Base-by-base conservation (phyloP, 2,888 invertebrate genomes). In the Sceliomorpha sp. region DNA sequence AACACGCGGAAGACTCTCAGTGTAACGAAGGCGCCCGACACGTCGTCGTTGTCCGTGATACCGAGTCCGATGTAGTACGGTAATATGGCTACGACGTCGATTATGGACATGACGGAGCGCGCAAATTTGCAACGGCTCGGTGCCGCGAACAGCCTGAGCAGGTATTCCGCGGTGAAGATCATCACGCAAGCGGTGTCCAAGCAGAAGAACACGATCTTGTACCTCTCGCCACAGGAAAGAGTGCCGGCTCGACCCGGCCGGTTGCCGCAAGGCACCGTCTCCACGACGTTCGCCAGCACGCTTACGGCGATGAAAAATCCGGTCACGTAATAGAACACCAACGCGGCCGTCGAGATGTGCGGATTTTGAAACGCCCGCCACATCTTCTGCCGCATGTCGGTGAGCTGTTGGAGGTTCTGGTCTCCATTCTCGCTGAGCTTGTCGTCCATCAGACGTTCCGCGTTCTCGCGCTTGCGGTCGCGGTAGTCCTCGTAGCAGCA, bases 281-380 rank as follows among this genome's bases (percentile, higher is more conserved):
- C 99, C 69, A 98, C 96, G 56, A 99, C 99, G 89, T 99, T 99
- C 62, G 99, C 99, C 94, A 99, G 95, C 83, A 99, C 99, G 71
- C 98, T 98, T 40, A 99, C 98, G 76, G 99, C 99, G 83, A 99
- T 99, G 91, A 99, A 99, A 90, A 99, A 99, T 51, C 99, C 99
- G 39, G 99, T 99, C 67, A 99, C 99, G 90, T 99, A 99, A 90
- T 99, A 99, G 90, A 99, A 99, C 68, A 99, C 99, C 80, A 99
- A 91, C n/a, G 99, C 99, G 3, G 98, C 96, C 31, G 99, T 99
- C 60, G 98, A 98, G 64, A 98, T 98, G 90, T 99, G 99, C 20
- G 99, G 98, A 90, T 99, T 99, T 90, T 99, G 99, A 89, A 99
- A 99, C 42, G 99, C 99, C 81, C 98, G 91, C 99, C 99, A 99